A percentile compares a stretch with the other conserved stretches of the same genome.
phyloP scores from a whole-genome alignment of 1,140 invertebrate species.

The Aphelenchoides besseyi region DNA sequence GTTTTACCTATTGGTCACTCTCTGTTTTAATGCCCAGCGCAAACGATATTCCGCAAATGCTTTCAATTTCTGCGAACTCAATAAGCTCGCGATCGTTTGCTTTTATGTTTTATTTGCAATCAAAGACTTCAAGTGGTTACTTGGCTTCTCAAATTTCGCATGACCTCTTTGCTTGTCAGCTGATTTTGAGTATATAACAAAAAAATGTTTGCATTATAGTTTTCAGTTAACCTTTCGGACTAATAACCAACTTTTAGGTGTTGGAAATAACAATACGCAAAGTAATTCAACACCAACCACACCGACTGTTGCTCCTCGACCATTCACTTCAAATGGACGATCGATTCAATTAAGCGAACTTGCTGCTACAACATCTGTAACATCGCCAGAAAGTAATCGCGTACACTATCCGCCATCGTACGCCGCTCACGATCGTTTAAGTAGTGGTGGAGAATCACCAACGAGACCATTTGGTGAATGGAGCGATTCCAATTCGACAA shows the following conservation, averaged over 20 bases:
- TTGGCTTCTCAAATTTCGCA: not conserved
- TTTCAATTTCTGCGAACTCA: too few species aligned
- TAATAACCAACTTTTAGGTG: too few species aligned
- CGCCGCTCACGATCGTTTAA: not conserved
- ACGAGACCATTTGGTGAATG: not conserved
- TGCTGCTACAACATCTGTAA: not conserved
- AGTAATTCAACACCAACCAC: not conserved
- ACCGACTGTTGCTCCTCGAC: not conserved
- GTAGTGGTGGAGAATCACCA: not conserved
- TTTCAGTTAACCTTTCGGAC: too few species aligned
- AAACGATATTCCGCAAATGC: too few species aligned
- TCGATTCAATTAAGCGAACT: not conserved
- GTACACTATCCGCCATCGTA: not conserved
- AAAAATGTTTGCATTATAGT: too few species aligned
- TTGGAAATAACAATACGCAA: not conserved
- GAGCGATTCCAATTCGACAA: not conserved
- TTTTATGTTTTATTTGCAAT: not conserved
- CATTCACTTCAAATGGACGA: not conserved
- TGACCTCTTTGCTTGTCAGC: not conserved
- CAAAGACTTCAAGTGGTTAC: constrained; percentile 1
- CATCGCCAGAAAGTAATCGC: not conserved
- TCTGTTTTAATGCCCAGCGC: not conserved
- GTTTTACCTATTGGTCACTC: not conserved
- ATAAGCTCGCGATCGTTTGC: not conserved
- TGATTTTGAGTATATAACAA: not conserved